These are phyloP conservation scores for Eulemur coronatus DNA, from an alignment of 2,797 vertebrate genomes.

Conservation along the genomic window DNA sequence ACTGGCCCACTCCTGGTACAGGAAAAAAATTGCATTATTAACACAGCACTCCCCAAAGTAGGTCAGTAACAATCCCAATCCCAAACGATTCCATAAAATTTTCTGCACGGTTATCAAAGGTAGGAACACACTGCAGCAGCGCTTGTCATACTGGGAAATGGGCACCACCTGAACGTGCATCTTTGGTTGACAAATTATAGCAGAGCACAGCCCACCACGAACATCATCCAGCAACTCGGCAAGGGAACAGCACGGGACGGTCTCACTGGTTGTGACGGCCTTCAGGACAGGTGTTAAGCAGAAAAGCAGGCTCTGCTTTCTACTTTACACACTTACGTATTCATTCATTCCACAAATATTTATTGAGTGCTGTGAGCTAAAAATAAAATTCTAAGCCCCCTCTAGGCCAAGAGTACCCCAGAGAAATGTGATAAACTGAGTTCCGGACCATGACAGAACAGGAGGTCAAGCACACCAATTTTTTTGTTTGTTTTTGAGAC, in stretches of 20 bases:
- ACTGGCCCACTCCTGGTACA: not conserved
- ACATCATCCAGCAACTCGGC: fast-evolving
- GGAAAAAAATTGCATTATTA: not conserved
- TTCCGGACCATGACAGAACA: no score
- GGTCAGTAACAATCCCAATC: not conserved
- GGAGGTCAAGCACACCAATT: no score
- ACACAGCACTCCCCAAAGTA: not conserved
- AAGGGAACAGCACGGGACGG: not conserved
- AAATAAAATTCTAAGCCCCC: no score
- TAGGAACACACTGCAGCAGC: fast-evolving
- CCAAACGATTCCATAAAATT: fast-evolving
- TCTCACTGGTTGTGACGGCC: fast-evolving
- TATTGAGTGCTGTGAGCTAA: not conserved
- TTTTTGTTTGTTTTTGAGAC: no score
- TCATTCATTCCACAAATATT: no score
- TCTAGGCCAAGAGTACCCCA: no score
- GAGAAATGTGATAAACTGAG: no score
- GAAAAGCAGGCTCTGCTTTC: not conserved
- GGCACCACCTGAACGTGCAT: not conserved
- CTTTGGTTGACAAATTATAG: not conserved
- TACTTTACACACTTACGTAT: fast-evolving
- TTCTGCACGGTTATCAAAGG: fast-evolving
- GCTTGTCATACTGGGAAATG: not conserved
- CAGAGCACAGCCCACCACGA: fast-evolving
- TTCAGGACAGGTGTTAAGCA: fast-evolving